Conservation (phyloP, 2,888 invertebrate genomes). For the Suillia variegata region DNA sequence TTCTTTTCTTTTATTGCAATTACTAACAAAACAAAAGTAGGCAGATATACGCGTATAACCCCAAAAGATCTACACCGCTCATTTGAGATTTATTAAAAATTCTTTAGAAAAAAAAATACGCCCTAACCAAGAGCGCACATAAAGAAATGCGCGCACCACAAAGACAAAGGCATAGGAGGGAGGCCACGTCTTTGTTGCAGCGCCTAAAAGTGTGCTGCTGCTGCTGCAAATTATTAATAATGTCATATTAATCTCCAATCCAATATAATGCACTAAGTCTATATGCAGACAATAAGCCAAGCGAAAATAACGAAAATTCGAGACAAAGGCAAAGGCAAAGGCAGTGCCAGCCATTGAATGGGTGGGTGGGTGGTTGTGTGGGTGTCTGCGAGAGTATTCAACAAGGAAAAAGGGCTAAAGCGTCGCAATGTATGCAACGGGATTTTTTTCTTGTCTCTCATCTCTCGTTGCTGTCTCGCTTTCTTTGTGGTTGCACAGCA, state of each 20-base stretch:
- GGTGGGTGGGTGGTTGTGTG: too few relatives aligned
- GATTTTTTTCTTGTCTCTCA: too few relatives aligned
- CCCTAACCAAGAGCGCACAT: slow-evolving; percentile 23
- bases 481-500: slow-evolving; percentile 6
- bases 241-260: slow-evolving; percentile 53
- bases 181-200: slow-evolving; percentile 25
- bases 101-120: slow-evolving; percentile 44
- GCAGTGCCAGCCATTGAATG: not conserved
- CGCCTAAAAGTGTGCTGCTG: slow-evolving; percentile 49
- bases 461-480: too few relatives aligned
- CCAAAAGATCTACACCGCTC: slow-evolving; percentile 40
- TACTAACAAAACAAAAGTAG: too few relatives aligned
- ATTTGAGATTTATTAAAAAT: slow-evolving; percentile 61
- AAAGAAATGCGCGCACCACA: slow-evolving; percentile 19
- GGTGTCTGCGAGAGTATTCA: not conserved
- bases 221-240: slow-evolving; percentile 57
- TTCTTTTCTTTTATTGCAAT: too few relatives aligned
- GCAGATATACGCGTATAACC: slow-evolving; percentile 3
- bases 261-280: slow-evolving; percentile 55
- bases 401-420: not conserved
- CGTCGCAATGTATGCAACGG: slow-evolving; percentile 26
- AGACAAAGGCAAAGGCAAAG: slow-evolving; percentile 14
- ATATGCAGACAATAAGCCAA: slow-evolving; percentile 35
- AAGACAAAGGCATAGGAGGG: slow-evolving; percentile 29
- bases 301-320: slow-evolving; percentile 29